Percentiles rank a stretch among this genome's conserved stretches.
phyloP scores from a whole-genome alignment of 1,140 invertebrate species.

The Rhyacophila brunnea region DNA sequence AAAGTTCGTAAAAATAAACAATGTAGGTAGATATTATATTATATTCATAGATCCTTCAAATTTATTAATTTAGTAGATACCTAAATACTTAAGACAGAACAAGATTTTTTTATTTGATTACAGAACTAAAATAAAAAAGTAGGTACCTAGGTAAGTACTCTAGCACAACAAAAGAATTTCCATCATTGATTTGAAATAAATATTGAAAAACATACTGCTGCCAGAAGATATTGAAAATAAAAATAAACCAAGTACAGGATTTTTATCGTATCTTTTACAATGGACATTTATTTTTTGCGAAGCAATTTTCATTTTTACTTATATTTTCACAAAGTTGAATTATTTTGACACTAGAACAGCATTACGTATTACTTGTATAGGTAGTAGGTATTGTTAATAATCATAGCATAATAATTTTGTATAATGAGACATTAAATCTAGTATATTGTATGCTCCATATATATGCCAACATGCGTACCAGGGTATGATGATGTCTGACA shows the following conservation, averaged over 20 bases:
- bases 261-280: not conserved
- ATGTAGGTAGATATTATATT: too few species aligned
- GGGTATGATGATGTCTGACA: constrained; percentile 13
- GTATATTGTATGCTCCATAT: constrained; percentile 1
- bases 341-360: constrained; percentile 10
- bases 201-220: not conserved
- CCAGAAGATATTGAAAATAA: too few species aligned
- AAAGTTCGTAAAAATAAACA: too few species aligned
- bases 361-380: not conserved
- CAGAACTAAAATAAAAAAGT: too few species aligned
- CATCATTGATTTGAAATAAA: not conserved
- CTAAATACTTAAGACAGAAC: too few species aligned
- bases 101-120: too few species aligned
- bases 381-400: constrained; percentile 7
- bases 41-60: too few species aligned
- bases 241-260: not conserved
- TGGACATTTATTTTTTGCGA: constrained; percentile 7
- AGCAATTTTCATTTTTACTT: constrained; percentile 8
- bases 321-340: constrained; percentile 13
- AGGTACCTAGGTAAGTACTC: too few species aligned
- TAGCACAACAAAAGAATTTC: not conserved
- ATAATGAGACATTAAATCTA: constrained; percentile 20
- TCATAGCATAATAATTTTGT: constrained; percentile 25
- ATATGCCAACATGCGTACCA: constrained; percentile 14
- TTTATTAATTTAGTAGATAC: too few species aligned